These are phyloP conservation scores for Eudasyphora cyanicolor DNA, from an alignment of 2,888 invertebrate genomes.

Conservation along the genomic window DNA sequence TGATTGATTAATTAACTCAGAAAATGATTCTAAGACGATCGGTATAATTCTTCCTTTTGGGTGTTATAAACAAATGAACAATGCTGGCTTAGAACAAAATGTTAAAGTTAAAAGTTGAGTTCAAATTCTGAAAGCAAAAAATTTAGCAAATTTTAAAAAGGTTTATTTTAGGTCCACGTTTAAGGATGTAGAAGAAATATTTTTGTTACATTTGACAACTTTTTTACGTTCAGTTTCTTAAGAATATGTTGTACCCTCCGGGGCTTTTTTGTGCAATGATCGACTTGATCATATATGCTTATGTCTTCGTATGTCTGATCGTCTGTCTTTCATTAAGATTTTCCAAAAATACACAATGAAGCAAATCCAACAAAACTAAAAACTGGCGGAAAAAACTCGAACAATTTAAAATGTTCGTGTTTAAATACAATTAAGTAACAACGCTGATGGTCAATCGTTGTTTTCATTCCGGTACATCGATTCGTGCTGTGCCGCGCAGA, in stretches of 20 bases:
- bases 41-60: too few species aligned
- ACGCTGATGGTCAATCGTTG: conserved; percentile 69
- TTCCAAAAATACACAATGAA: conserved; percentile 52
- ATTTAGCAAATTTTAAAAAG: too few species aligned
- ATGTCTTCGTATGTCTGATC: conserved; percentile 23
- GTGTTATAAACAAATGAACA: too few species aligned
- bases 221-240: too few species aligned
- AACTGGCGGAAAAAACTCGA: conserved; percentile 47
- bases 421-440: conserved; percentile 78
- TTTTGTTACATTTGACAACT: too few species aligned
- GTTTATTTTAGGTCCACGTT: too few species aligned
- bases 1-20: too few species aligned
- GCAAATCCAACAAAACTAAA: conserved; percentile 38
- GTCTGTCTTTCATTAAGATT: conserved; percentile 63
- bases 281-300: conserved; percentile 52
- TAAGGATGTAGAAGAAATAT: too few species aligned
- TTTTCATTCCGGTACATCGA: conserved; percentile 16
- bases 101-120: too few species aligned
- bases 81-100: too few species aligned
- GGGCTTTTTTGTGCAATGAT: conserved; percentile 24
- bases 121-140: too few species aligned
- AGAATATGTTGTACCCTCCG: conserved; percentile 39
- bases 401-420: conserved; percentile 76
- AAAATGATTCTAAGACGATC: too few species aligned
- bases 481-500: conserved; percentile 54